Conservation (phyloP, 2,888 invertebrate species). For the Luffia ferchaultella region DNA sequence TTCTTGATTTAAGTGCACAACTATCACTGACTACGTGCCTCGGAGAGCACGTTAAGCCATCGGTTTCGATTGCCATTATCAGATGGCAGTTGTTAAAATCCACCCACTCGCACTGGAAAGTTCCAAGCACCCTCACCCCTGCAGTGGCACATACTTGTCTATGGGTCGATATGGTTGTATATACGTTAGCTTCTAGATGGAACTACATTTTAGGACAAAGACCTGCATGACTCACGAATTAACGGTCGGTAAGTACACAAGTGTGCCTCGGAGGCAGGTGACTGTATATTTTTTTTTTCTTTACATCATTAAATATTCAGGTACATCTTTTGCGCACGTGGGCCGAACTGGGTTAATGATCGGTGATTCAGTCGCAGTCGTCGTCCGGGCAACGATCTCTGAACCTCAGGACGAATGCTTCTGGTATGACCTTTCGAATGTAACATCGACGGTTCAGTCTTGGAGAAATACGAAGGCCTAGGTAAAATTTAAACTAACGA, state of each 20-base stretch:
- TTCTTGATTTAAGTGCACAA: too few species aligned
- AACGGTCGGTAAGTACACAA: background rate
- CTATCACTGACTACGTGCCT: too few species aligned
- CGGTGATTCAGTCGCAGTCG: conserved; percentile 30
- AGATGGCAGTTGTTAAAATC: too few species aligned
- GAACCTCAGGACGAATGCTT: background rate
- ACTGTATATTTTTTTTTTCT: background rate
- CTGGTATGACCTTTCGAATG: background rate
- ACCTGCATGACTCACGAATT: background rate
- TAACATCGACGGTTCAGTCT: background rate
- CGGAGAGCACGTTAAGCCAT: too few species aligned
- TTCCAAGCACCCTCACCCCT: too few species aligned
- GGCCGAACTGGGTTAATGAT: conserved; percentile 45
- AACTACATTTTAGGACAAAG: too few species aligned
- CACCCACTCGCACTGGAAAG: too few species aligned
- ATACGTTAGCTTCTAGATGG: too few species aligned
- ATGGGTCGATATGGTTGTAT: too few species aligned
- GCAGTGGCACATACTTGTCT: too few species aligned
- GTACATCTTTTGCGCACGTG: conserved; percentile 20
- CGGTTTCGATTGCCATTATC: too few species aligned
- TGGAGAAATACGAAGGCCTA: background rate
- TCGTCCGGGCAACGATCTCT: background rate
- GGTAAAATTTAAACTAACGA: background rate
- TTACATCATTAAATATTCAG: background rate
- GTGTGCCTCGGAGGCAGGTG: background rate